Conservation (phyloP, 1,140 invertebrate species). For the Lucilia sericata region DNA sequence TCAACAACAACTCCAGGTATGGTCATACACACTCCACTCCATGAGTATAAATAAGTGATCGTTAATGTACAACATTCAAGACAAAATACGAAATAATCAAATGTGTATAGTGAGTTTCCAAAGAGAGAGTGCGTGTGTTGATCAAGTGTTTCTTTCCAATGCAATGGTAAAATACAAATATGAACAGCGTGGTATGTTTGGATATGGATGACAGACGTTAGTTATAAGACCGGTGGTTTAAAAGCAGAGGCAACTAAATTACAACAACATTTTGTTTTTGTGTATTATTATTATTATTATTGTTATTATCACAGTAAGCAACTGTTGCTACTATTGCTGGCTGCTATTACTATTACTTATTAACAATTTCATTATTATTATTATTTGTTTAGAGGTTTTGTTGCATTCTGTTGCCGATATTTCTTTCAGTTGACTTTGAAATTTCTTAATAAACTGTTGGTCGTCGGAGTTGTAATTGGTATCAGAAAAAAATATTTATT, state of each 20-base stretch:
- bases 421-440: conserved; percentile 49
- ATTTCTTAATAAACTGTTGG: conserved; percentile 45
- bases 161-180: neutral
- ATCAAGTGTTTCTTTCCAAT: neutral
- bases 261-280: neutral
- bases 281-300: neutral
- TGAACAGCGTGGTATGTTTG: neutral
- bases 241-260: neutral
- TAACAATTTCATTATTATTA: too few species aligned
- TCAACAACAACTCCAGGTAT: neutral
- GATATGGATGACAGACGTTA: neutral
- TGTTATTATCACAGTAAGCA: neutral
- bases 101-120: neutral
- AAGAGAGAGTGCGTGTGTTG: conserved; percentile 36
- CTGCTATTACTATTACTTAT: too few species aligned
- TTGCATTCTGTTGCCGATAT: conserved; percentile 46
- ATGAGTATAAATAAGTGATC: neutral
- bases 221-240: conserved; percentile 7
- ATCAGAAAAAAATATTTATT: conserved; percentile 18
- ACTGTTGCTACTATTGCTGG: too few species aligned
- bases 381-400: conserved; percentile 29
- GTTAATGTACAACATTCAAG: too few species aligned
- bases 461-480: neutral
- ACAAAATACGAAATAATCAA: too few species aligned
- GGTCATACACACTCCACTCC: neutral